Evolutionary conservation across 53 echinoderm and acorn worm species (phyloP).

Genomic region (Crossaster papposus): DNA sequence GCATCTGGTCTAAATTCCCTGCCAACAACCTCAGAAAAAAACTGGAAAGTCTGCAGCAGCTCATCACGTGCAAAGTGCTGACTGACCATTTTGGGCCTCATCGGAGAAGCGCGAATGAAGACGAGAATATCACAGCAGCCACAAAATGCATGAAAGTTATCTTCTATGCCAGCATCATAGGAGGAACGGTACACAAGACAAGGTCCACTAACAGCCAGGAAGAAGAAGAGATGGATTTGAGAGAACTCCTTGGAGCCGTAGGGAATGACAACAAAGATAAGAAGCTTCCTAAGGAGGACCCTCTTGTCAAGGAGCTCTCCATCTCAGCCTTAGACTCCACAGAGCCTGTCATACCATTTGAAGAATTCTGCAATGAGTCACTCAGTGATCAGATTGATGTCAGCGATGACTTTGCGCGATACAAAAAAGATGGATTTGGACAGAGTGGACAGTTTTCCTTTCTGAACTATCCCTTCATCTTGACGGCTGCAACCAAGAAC

Average conservation of each 20-base stretch:
- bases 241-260: constrained; percentile 79
- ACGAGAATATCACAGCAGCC: constrained; percentile 76
- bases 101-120: constrained; percentile 71
- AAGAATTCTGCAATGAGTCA: constrained; percentile 96
- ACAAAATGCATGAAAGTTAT: constrained; percentile 90
- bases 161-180: constrained; percentile 91
- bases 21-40: constrained; percentile 78
- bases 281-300: constrained; percentile 77
- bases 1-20: constrained; percentile 77
- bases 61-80: constrained; percentile 90
- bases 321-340: constrained; percentile 73
- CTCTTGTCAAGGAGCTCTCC: constrained; percentile 75
- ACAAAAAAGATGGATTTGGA: constrained; percentile 84
- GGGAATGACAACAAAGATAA: constrained; percentile 78
- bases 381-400: constrained; percentile 91
- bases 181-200: constrained; percentile 69
- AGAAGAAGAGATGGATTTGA: constrained; percentile 68
- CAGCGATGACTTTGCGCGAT: constrained; percentile 87
- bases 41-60: constrained; percentile 93
- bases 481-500: constrained; percentile 91
- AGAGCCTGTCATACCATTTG: constrained; percentile 83
- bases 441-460: constrained; percentile 80
- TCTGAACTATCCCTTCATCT: constrained; percentile 91
- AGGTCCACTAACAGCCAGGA: constrained; percentile 45
- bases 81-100: constrained; percentile 73